Evolutionary conservation across 2,888 invertebrate species (phyloP).

Genomic region (Drosophila eohydei): DNA sequence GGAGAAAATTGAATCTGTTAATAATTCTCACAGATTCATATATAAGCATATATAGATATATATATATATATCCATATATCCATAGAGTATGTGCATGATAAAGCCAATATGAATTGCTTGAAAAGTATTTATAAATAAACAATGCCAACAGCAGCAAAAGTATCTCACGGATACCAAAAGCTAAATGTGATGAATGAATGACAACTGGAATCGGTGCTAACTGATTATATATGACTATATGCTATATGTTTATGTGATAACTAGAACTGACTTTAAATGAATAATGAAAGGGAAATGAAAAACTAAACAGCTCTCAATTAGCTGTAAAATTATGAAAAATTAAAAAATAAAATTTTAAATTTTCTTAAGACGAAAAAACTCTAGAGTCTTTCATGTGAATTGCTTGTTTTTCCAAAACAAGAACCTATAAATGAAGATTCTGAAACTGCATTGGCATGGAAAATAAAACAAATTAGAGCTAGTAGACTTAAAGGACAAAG

Average conservation of each 20-base stretch:
- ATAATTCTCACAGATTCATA: slow-evolving; percentile 28
- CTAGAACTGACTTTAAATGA: no score
- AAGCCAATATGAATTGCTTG: slow-evolving; percentile 36
- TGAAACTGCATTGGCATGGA: background rate
- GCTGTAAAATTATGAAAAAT: background rate
- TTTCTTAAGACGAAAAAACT: background rate
- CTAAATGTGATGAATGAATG: slow-evolving; percentile 71
- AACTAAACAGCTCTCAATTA: slow-evolving; percentile 4
- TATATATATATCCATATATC: slow-evolving; percentile 3
- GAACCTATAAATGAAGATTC: background rate
- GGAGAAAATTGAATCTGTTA: slow-evolving; percentile 32
- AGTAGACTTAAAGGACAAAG: no score
- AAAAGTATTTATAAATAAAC: slow-evolving; percentile 60
- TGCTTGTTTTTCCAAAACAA: background rate
- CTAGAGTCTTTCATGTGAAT: background rate
- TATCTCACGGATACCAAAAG: slow-evolving; percentile 61
- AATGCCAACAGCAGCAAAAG: slow-evolving; percentile 40
- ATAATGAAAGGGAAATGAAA: slow-evolving; percentile 1
- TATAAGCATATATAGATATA: background rate
- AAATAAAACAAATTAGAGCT: background rate
- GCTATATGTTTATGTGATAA: background rate
- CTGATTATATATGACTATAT: background rate
- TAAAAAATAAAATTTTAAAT: background rate
- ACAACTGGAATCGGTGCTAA: slow-evolving; percentile 54
- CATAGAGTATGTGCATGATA: slow-evolving; percentile 54